Base-by-base conservation (phyloP, 2,113 vertebrate species). In the Odocoileus virginianus region DNA sequence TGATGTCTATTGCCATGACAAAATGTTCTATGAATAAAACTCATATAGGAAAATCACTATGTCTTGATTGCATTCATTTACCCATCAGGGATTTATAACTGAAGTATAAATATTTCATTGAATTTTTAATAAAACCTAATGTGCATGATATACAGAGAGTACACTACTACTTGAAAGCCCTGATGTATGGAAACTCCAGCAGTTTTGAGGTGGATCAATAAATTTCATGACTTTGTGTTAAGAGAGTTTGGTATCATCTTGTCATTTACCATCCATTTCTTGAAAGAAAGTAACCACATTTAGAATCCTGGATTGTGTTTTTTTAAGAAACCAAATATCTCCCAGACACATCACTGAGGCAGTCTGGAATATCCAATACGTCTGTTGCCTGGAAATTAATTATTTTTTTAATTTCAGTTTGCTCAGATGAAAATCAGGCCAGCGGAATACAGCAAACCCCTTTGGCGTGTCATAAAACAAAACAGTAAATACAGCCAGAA, bases 61-160 rank as follows among this genome's bases (percentile, higher is more conserved):
- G 85, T 86, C 96, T 98, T 97, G 97, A 98, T 97, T 98, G 89
- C 97, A 97, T 98, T 98, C 96, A 93, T 97, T 96, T 98, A 94
- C 79, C 81, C 97, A 98, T 98, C 60, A 97, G 96, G 74, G 96
- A 79, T 98, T 98, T 98, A 94, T 97, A 98, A 98, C 98, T 97
- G 89, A 98, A 94, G 97, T 98, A 98, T 98, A 99, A 98, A 99
- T 99, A 98, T 98, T 98, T 98, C 98, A 99, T 98, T 98, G 98
- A 96, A 98, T 98, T 98, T 99, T 98, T 98, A 99, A 99, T 98
- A 98, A 98, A 98, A 86, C 95, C 92, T 98, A 98, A 99, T 98
- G 98, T 98, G 60, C 97, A 96, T 97, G 96, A 98, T 98, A 97
- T 94, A 98, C 84, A 87, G 60, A 97, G 64, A 98, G 54, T 96